phyloP scores from a whole-genome alignment of 1,140 invertebrate genomes.

The Neoseiulus cucumeris region DNA sequence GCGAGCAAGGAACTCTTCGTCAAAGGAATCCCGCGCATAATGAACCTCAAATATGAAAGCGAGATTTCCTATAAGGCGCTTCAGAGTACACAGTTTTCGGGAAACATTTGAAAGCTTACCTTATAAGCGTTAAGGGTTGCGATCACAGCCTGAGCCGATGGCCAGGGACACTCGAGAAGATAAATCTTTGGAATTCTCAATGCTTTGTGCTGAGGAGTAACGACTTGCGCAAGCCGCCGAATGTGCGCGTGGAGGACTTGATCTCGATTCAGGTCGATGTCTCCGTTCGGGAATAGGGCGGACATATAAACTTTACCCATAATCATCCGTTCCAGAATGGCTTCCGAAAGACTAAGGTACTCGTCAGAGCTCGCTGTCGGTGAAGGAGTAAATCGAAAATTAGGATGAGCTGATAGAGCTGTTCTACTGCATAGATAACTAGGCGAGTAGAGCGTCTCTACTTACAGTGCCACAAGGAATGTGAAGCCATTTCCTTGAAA shows the following conservation, averaged over 20 bases:
- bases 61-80: too few species aligned
- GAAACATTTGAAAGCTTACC: conserved; percentile 25
- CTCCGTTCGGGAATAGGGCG: conserved; percentile 88
- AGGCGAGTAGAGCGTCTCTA: conserved; percentile 12
- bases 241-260: conserved; percentile 76
- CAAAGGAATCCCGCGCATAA: too few species aligned
- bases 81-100: background rate
- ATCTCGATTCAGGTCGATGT: conserved; percentile 77
- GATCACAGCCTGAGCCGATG: conserved; percentile 86
- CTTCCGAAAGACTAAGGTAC: conserved; percentile 40
- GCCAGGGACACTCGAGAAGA: conserved; percentile 82
- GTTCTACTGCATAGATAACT: too few species aligned
- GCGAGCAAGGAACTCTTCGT: too few species aligned
- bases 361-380: conserved; percentile 50
- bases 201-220: conserved; percentile 63
- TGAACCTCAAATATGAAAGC: too few species aligned
- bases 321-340: conserved; percentile 34
- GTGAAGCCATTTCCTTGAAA: conserved; percentile 40
- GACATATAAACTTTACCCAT: conserved; percentile 75
- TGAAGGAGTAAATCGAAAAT: background rate
- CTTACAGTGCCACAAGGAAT: conserved; percentile 47
- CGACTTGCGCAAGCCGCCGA: conserved; percentile 49
- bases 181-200: conserved; percentile 57
- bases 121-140: conserved; percentile 76
- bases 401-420: background rate